These are phyloP conservation scores for Agraylea sexmaculata DNA, from an alignment of 1,140 invertebrate species.

Conservation along the genomic window DNA sequence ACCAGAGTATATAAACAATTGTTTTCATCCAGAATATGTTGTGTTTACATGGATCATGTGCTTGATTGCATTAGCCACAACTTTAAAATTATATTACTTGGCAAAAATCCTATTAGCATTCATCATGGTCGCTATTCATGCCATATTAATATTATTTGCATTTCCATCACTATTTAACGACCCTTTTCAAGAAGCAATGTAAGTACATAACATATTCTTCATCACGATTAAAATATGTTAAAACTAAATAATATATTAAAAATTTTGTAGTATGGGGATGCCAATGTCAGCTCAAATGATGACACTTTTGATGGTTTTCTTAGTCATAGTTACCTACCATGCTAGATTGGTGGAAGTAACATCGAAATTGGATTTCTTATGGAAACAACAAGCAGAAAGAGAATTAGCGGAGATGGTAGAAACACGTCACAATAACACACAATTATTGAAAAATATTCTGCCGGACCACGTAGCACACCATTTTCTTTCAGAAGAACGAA, in stretches of 20 bases:
- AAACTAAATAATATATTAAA: slow-evolving; percentile 13
- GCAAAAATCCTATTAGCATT: slow-evolving; percentile 75
- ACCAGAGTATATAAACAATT: too few relatives aligned
- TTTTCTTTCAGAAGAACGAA: slow-evolving; percentile 60
- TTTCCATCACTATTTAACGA: slow-evolving; percentile 34
- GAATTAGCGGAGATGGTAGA: slow-evolving; percentile 88
- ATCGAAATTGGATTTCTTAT: slow-evolving; percentile 83
- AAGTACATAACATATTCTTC: slow-evolving; percentile 11
- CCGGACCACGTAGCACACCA: slow-evolving; percentile 96
- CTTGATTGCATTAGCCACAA: slow-evolving; percentile 77
- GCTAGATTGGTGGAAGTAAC: slow-evolving; percentile 83
- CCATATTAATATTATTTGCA: slow-evolving; percentile 52
- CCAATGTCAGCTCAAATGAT: slow-evolving; percentile 65
- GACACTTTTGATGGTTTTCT: slow-evolving; percentile 67
- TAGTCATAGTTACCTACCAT: slow-evolving; percentile 81
- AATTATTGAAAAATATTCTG: slow-evolving; percentile 84
- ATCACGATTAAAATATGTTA: slow-evolving; percentile 6
- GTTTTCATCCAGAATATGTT: slow-evolving; percentile 72
- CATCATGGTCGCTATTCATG: slow-evolving; percentile 60
- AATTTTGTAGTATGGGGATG: slow-evolving; percentile 37
- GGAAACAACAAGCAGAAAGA: slow-evolving; percentile 86
- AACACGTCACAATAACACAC: slow-evolving; percentile 72
- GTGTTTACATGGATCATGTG: slow-evolving; percentile 91
- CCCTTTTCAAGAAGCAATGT: slow-evolving; percentile 9
- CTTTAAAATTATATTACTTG: slow-evolving; percentile 84